Base-by-base conservation (phyloP, 2,797 vertebrate species). In the Danionella dracula region DNA sequence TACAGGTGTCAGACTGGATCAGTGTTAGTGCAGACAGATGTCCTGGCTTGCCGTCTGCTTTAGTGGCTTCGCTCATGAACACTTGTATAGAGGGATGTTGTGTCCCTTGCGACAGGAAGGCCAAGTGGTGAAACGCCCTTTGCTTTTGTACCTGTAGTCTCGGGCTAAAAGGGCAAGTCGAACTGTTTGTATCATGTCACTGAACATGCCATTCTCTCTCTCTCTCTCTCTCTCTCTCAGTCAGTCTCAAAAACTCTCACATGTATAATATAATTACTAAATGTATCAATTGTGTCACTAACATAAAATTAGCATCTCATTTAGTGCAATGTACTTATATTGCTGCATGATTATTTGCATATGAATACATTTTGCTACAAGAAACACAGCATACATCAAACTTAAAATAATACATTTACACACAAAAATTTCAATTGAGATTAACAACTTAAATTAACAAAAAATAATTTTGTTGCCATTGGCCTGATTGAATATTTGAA, bases 1-100 rank as follows among this genome's bases (percentile, higher is more conserved):
- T 85, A 84, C 84, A 87, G 84, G 84, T 87, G 86, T 87, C 85
- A 78, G 75, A 75, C 45, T 76, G 77, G 82, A 86, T 86, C 82
- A 83, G 77, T 77, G 82, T 80, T 42, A 69, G 78, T 76, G 77
- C 71, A 77, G 77, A 73, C 76, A 82, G 82, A 81, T 82, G 75
- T 80, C 80, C 80, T n/a, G n/a, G n/a, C n/a, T n/a, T n/a, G n/a
- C n/a, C n/a, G n/a, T n/a, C n/a, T 65, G 51, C 40, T 56, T 48
- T 40, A 31, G 44, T 41, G 13, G 50, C 46, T 51, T n/a, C 4
- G 21, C 53, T 40, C 27, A 57, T 8, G 27, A 23, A 41, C 21
- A 58, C 34, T 34, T 13, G 16, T 27, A 64, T 5, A 64, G 17
- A 45, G 19, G 34, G 29, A 45, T 13, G 6, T 23, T 19, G 27